Base-by-base conservation (phyloP, 2,113 vertebrate species). In the Poeciliopsis occidentalis region DNA sequence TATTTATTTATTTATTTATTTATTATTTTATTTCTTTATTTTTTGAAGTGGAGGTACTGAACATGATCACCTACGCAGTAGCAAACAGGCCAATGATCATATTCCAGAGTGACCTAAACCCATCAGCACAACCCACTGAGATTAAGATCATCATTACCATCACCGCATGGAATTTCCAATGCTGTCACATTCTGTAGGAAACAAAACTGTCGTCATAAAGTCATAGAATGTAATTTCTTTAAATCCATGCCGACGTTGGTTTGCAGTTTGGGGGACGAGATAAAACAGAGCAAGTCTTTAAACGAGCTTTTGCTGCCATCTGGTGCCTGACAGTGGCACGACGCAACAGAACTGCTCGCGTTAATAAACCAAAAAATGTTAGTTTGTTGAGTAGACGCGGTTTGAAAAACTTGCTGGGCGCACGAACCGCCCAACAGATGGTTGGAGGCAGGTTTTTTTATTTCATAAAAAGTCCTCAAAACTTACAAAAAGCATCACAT, bases 241-340 rank as follows among this genome's bases (percentile, higher is more conserved):
- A 57, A n/a, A 57, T 8, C 17, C 3, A n/a, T 57, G 10, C 8
- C 8, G 17, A 10, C 10, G 7, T 3, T 47, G 2, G 26, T 3
- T 31, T 63, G 1, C 22, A 19, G 15, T 80, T 64, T 60, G 19
- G 7, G 7, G 72, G 12, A 1, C 15, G 2, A n/a, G n/a, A 4
- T 3, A 10, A 13, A 5, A 62, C 27, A 66, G 1, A 26, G 29
- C 71, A 3, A n/a, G 1, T 44, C 61, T 4, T 44, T 30, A 32
- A 26, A 1, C 29, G 71, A 74, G 30, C 34, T 67, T 76, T 60
- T 93, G 90, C 91, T 92, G 90, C 93, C 89, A 90, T 87, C 94
- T 95, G 75, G 64, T 81, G 93, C 79, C 37, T 34, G 39, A 64
- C 7, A 19, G 19, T 11, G 7, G 8, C 19, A 24, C 4, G 11